Conservation (phyloP, 2,888 invertebrate species). For the Ophion slaviceki region DNA sequence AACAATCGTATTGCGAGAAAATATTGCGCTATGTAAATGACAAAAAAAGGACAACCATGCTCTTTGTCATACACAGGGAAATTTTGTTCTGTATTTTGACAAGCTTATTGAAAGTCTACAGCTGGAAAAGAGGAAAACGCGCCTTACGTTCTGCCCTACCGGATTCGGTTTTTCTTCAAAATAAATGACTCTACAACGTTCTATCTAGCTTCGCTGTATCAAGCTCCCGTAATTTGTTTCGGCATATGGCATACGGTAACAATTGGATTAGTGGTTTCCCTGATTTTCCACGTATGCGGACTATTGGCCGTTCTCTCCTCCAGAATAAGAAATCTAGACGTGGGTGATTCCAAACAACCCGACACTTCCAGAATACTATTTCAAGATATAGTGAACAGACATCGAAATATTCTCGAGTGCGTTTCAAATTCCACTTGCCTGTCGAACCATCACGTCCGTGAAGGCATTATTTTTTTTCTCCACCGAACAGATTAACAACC, state of each 20-base stretch:
- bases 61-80: no score
- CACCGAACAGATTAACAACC: conserved; percentile 36
- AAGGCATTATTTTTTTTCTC: not conserved
- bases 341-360: not conserved
- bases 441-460: not conserved
- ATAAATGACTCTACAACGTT: conserved; percentile 45
- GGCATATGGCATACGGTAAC: conserved; percentile 43
- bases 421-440: not conserved
- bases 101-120: conserved; percentile 4
- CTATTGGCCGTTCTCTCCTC: conserved; percentile 44
- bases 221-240: conserved; percentile 50
- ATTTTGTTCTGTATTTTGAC: not conserved
- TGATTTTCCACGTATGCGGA: conserved; percentile 52
- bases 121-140: conserved; percentile 48
- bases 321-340: conserved; percentile 45
- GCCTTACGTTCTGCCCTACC: conserved; percentile 48
- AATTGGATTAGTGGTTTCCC: conserved; percentile 41
- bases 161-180: conserved; percentile 39
- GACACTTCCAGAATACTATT: not conserved
- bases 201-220: conserved; percentile 51
- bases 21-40: no score
- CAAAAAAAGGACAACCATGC: no score
- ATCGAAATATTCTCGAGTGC: conserved; percentile 36
- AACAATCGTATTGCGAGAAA: no score
- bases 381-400: conserved; percentile 11